Base-by-base conservation (phyloP, 2,113 vertebrate genomes). In the Phalacrocorax pelagicus region DNA sequence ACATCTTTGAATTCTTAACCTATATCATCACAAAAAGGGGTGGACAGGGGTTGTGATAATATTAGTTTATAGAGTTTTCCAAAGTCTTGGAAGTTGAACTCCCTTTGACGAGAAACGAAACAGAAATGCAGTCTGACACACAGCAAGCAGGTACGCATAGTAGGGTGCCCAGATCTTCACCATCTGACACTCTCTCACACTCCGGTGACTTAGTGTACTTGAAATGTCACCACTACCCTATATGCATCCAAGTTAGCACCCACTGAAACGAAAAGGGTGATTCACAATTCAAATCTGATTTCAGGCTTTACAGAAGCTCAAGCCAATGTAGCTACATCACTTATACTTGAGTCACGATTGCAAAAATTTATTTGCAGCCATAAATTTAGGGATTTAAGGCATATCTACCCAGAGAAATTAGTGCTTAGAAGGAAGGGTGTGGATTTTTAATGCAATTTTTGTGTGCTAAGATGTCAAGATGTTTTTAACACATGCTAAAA, bases 401-500 rank as follows among this genome's bases (percentile, higher is more conserved):
- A n/a, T 65, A 79, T 61, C 90, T 93, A 58, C 70, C 54, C 23
- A 46, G 62, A 74, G 46, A 93, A 94, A 80, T 86, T 8, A 93
- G 40, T 82, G 54, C 78, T 91, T 92, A 73, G 84, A 82, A 93
- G 66, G 61, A 79, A 91, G 62, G 27, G 17, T 90, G 84, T 92
- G 66, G 81, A 72, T 90, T 79, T 93, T 88, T 83, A 86, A 73
- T 62, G 47, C 69, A 38, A 54, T 55, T 91, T 96, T 58, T 90
- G n/a, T 86, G 21, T 73, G 67, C 67, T 67, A 81, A 59, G 42
- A 90, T 6, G 2, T 66, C 1, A 9, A 74, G 82, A 17, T 85
- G 92, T 86, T 94, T 96, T 90, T 88, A 92, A 81, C 42, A 42
- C 51, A 13, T 23, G 71, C 85, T 93, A 90, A 82, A 93, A 83